A percentile compares a stretch with the other conserved stretches of the same genome.
Evolutionary conservation across 2,113 vertebrate genomes (phyloP).

Genomic region (Actenoides lindsayi): DNA sequence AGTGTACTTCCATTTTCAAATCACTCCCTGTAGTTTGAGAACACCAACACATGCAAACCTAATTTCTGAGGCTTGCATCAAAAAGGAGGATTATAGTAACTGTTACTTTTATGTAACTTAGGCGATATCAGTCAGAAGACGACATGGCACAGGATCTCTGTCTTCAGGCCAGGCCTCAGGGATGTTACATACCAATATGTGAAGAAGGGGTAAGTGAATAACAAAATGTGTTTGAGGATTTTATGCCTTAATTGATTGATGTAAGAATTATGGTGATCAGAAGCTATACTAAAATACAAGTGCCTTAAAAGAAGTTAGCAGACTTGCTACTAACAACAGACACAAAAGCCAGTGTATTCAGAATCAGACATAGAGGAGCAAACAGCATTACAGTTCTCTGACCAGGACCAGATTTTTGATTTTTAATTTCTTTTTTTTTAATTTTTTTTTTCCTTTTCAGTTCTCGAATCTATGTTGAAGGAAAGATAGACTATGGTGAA

Average conservation of each 20-base stretch:
- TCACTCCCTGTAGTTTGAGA: not conserved
- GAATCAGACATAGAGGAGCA: not conserved
- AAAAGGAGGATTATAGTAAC: not conserved
- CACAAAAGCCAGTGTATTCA: not conserved
- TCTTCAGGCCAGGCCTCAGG: slow-evolving; percentile 94
- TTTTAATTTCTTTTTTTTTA: not conserved
- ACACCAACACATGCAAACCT: not conserved
- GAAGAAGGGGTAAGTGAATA: slow-evolving; percentile 90
- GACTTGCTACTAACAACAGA: not conserved
- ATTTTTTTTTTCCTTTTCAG: slow-evolving; percentile 65
- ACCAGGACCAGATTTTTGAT: not conserved
- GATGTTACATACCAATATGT: slow-evolving; percentile 95
- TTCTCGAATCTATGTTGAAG: slow-evolving; percentile 89
- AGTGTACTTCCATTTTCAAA: not conserved
- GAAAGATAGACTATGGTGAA: slow-evolving; percentile 96
- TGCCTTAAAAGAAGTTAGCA: not conserved
- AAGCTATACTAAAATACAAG: not conserved
- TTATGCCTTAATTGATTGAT: not conserved
- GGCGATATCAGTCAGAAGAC: slow-evolving; percentile 96
- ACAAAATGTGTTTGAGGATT: not conserved
- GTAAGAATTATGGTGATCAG: not conserved
- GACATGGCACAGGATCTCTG: slow-evolving; percentile 93
- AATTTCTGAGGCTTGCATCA: not conserved
- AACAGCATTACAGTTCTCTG: not conserved
- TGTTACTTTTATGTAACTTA: slow-evolving; percentile 52